phyloP scores from a whole-genome alignment of 2,797 vertebrate genomes.

The Uromys caudimaculatus region DNA sequence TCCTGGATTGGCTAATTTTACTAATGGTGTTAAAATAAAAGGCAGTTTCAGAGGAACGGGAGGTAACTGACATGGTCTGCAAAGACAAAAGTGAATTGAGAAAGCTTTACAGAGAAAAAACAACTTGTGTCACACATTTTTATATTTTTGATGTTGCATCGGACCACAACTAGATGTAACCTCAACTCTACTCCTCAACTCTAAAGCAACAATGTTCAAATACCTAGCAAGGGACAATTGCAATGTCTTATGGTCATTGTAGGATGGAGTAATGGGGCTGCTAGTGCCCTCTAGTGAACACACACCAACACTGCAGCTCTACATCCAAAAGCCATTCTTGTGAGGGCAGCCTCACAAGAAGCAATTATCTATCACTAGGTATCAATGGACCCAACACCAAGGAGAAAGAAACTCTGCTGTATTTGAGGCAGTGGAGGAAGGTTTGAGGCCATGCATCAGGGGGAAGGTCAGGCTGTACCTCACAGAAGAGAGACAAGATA shows the following conservation, averaged over 20 bases:
- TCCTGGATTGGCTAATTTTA: background rate
- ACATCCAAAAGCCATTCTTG: background rate
- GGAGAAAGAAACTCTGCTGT: background rate
- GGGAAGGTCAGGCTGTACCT: background rate
- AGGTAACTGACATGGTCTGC: rapidly evolving
- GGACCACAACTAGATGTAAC: background rate
- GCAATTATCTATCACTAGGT: background rate
- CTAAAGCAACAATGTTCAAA: background rate
- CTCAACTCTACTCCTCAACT: background rate
- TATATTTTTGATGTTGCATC: background rate
- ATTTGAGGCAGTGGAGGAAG: background rate
- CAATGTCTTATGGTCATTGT: background rate
- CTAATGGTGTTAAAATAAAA: background rate
- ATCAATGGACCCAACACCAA: background rate
- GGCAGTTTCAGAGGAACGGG: background rate
- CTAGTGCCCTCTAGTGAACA: background rate
- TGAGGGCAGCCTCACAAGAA: no score
- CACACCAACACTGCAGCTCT: background rate
- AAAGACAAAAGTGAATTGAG: background rate
- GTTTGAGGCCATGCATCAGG: background rate
- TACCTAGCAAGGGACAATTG: no score
- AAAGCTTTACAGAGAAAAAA: background rate
- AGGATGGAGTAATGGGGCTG: background rate
- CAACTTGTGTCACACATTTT: no score
- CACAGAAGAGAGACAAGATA: no score